phyloP scores from a whole-genome alignment of 2,888 invertebrate genomes.

The Dryococelus australis region DNA sequence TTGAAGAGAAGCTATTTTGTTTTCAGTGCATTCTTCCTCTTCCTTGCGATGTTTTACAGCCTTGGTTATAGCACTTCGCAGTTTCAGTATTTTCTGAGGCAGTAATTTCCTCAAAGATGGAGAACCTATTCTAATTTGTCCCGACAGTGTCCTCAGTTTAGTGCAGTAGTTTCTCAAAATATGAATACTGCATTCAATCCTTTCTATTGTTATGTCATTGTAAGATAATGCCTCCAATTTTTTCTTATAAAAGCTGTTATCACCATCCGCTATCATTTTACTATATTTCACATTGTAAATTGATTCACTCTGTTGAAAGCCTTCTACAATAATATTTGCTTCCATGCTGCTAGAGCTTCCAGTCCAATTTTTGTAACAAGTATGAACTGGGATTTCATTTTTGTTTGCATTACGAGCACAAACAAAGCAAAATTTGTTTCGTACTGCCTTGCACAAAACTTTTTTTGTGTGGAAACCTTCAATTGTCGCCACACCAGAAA shows the following conservation, averaged over 20 bases:
- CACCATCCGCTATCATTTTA: not conserved
- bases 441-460: constrained; percentile 1
- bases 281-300: not conserved
- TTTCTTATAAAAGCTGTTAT: not conserved
- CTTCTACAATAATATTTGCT: constrained; percentile 23
- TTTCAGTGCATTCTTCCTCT: not conserved
- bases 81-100: not conserved
- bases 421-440: constrained; percentile 26
- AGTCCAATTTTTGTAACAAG: not conserved
- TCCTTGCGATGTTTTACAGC: not conserved
- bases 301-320: constrained; percentile 25
- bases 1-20: not conserved
- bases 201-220: not conserved
- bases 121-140: not conserved
- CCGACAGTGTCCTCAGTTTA: not conserved
- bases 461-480: not conserved
- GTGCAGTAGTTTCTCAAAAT: constrained; percentile 16
- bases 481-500: not conserved
- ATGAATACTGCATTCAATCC: not conserved
- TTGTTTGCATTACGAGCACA: constrained; percentile 4
- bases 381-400: not conserved
- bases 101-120: not conserved
- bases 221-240: constrained; percentile 18
- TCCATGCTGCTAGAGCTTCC: constrained; percentile 24
- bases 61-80: constrained; percentile 2